Base-by-base conservation (phyloP, 2,113 vertebrate species). In the Micromys minutus region DNA sequence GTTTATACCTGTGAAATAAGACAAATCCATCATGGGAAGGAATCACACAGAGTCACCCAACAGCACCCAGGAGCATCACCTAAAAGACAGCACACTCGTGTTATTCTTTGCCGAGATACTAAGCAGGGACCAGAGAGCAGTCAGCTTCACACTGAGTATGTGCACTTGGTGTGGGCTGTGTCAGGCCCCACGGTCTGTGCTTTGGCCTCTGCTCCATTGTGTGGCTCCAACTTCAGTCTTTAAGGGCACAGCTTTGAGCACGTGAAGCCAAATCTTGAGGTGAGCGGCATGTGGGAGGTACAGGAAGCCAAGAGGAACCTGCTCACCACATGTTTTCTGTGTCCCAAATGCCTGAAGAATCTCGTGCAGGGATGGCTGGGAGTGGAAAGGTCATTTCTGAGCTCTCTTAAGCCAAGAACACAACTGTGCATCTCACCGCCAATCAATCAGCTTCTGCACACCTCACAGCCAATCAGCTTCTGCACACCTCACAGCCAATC, bases 1-100 rank as follows among this genome's bases (percentile, higher is more conserved):
- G 57, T 45, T 83, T 52, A 42, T 63, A 52, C 65, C 72, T 83
- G 45, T 65, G 42, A 86, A 77, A 95, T 19, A n/a, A 79, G 71
- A 13, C 8, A 7, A 42, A 13, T 4, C 65, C 16, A 45, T 59
- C 55, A n/a, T 34, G 34, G 47, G 61, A 36, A 75, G 76, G 72
- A 81, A 36, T 47, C 22, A 22, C n/a, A 79, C 31, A 79, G 31
- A 80, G 21, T 55, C 55, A 47, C 67, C 17, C 26, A 84, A 11
- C 17, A 7, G 57, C 11, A 26, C 55, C n/a, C 17, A 15, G 15
- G 50, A 5, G 34, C 61, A 55, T 31, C 22, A 15, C 52, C 52
- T 34, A 21, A 57, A 72, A 71, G 63, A 57, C 19, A 72, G 15
- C 1, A 24, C 19, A 34, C 26, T n/a, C 29, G 59, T n/a, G 50